phyloP scores from a whole-genome alignment of 2,888 invertebrate species.

The Beris morrisii region DNA sequence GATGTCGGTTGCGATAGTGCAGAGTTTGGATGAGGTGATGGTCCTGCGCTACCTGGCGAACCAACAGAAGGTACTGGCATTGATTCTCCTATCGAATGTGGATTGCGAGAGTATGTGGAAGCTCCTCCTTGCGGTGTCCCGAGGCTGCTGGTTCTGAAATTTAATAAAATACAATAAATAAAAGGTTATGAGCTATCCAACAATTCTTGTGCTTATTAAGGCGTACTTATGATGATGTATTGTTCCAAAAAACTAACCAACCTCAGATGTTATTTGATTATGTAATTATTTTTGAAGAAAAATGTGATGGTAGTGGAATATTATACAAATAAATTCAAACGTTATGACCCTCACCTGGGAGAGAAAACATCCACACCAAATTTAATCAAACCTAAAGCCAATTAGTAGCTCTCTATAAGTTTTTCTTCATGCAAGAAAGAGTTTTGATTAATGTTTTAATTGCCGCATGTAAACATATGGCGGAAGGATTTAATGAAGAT shows the following conservation, averaged over 20 bases:
- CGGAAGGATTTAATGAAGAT: too few species aligned
- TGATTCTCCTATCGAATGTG: constrained; percentile 50
- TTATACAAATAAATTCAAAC: too few species aligned
- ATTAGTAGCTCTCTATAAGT: too few species aligned
- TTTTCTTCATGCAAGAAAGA: too few species aligned
- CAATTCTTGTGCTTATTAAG: neutral
- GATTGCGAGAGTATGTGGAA: constrained; percentile 67
- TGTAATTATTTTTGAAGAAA: neutral
- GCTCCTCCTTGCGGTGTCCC: constrained; percentile 63
- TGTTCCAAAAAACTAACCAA: neutral
- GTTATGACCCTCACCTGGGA: too few species aligned
- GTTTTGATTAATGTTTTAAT: too few species aligned
- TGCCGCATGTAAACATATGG: too few species aligned
- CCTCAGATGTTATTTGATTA: too few species aligned
- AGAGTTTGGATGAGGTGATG: constrained; percentile 63
- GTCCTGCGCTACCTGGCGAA: constrained; percentile 67
- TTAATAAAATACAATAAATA: neutral
- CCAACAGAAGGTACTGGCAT: constrained; percentile 60
- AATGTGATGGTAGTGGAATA: neutral
- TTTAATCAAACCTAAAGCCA: too few species aligned
- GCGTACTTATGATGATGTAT: neutral
- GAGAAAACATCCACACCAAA: too few species aligned
- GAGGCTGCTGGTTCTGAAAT: constrained; percentile 46
- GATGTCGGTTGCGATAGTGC: constrained; percentile 74
- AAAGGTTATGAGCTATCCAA: neutral